Percentiles rank a stretch among this genome's conserved stretches.
These are phyloP conservation scores for Erebia epiphron DNA, from an alignment of 2,888 invertebrate genomes.

Conservation along the genomic window DNA sequence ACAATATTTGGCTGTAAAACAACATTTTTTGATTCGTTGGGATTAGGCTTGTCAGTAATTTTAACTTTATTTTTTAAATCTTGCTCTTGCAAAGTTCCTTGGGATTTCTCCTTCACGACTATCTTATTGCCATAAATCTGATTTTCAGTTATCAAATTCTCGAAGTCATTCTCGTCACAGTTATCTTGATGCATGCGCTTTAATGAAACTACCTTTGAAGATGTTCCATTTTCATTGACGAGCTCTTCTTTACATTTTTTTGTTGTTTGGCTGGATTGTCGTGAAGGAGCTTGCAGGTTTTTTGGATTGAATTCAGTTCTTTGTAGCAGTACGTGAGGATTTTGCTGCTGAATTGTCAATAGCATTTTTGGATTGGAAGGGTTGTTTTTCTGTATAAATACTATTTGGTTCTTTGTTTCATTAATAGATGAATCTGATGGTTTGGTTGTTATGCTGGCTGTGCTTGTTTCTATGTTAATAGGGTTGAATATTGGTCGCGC, in stretches of 20 bases:
- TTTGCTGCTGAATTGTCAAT: constrained; percentile 67
- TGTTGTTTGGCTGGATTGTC: constrained; percentile 68
- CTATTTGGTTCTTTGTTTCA: constrained; percentile 71
- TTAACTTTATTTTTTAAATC: constrained; percentile 61
- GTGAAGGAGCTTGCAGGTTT: constrained; percentile 79
- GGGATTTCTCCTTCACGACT: constrained; percentile 81
- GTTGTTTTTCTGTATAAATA: constrained; percentile 70
- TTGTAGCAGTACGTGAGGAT: constrained; percentile 68
- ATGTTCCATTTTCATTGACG: constrained; percentile 54
- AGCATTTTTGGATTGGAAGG: constrained; percentile 67
- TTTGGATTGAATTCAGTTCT: constrained; percentile 70
- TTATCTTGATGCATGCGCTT: constrained; percentile 77
- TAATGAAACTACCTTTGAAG: constrained; percentile 75
- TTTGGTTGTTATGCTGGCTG: constrained; percentile 57
- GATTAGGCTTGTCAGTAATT: constrained; percentile 51
- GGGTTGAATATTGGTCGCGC: constrained; percentile 57
- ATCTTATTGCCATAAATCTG: constrained; percentile 82
- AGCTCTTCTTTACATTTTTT: constrained; percentile 73
- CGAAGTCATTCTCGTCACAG: constrained; percentile 79
- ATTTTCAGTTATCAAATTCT: constrained; percentile 81
- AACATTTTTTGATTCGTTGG: constrained; percentile 63
- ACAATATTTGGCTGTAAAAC: constrained; percentile 73
- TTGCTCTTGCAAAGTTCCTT: constrained; percentile 69
- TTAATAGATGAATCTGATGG: constrained; percentile 56
- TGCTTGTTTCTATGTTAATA: constrained; percentile 58